phyloP scores from a whole-genome alignment of 23 tunicate genomes.

The Halocynthia roretzi region DNA sequence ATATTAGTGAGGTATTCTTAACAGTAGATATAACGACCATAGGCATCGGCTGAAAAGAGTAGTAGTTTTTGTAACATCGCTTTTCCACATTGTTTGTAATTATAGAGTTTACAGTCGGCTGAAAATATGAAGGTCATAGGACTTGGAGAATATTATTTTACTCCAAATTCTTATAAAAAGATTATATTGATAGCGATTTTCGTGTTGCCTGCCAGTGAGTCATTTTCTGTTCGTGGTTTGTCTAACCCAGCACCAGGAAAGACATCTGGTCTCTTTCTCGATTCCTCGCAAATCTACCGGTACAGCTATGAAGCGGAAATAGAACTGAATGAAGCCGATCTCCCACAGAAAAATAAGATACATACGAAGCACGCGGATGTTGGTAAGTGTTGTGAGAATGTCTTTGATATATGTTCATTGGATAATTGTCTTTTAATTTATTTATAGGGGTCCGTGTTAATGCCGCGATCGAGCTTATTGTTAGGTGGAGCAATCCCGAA shows the following conservation, averaged over 20 bases:
- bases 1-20: too few species aligned
- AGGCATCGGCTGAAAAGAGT: too few species aligned
- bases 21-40: too few species aligned
- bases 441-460: conserved; percentile 65
- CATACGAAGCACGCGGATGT: conserved; percentile 86
- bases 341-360: conserved; percentile 51
- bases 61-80: too few species aligned
- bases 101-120: too few species aligned
- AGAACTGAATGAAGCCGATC: conserved; percentile 83
- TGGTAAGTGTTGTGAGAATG: conserved; percentile 46
- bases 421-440: too few species aligned
- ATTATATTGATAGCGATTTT: too few species aligned
- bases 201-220: too few species aligned
- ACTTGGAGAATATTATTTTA: too few species aligned
- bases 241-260: not conserved
- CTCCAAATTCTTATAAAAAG: too few species aligned
- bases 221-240: conserved; percentile 25
- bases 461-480: conserved; percentile 60
- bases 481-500: conserved; percentile 77
- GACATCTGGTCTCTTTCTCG: conserved; percentile 23
- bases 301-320: conserved; percentile 92
- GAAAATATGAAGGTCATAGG: too few species aligned
- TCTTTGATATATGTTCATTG: not conserved
- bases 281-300: conserved; percentile 50
- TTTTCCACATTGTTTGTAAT: too few species aligned